phyloP scores from a whole-genome alignment of 2,113 vertebrate genomes.

The Chelonoidis abingdonii region DNA sequence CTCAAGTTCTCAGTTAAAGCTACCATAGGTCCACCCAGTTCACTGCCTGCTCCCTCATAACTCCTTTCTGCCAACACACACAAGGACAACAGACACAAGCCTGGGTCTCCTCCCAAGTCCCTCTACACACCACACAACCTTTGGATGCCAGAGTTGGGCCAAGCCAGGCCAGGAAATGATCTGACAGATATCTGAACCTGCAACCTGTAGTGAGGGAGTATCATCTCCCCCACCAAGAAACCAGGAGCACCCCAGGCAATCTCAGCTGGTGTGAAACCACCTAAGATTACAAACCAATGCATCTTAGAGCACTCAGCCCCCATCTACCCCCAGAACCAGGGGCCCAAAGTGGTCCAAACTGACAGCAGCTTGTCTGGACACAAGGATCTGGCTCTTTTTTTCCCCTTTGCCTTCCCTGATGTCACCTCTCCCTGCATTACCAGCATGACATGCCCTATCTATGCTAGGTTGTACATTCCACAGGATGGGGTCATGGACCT shows the following conservation, averaged over 20 bases:
- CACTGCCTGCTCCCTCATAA: background rate
- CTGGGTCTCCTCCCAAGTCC: background rate
- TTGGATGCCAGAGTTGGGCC: background rate
- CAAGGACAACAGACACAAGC: too few relatives aligned
- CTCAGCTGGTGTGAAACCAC: background rate
- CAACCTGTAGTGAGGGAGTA: accelerated
- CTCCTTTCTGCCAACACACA: background rate
- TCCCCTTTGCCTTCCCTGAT: accelerated
- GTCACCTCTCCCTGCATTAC: background rate
- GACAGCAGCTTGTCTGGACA: background rate
- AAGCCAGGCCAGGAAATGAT: background rate
- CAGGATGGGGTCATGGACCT: accelerated
- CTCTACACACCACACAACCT: accelerated
- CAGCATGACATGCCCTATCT: background rate
- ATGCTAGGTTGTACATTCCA: accelerated
- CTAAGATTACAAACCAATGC: background rate
- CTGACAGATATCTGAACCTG: background rate
- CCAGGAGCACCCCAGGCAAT: background rate
- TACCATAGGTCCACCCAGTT: background rate
- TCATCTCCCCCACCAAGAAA: background rate
- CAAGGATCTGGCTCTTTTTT: background rate
- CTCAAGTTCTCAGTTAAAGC: background rate
- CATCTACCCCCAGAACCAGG: background rate
- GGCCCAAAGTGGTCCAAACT: background rate
- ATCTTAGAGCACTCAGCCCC: accelerated